These are phyloP conservation scores for Illadopsis cleaveri DNA, from an alignment of 2,113 vertebrate species.

Conservation along the genomic window DNA sequence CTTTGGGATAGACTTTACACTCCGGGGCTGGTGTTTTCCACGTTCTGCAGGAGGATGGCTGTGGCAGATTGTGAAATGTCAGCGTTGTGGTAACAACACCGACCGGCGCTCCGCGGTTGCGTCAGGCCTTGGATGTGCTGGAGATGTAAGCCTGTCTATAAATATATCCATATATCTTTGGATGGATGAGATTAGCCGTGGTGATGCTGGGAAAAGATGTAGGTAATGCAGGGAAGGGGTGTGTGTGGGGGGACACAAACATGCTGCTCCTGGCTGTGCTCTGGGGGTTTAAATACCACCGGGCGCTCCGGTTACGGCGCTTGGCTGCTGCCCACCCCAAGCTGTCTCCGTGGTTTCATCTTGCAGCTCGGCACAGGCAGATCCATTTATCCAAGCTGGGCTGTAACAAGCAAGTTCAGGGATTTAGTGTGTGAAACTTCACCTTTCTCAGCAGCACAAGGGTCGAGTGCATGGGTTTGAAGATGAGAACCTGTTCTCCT, in stretches of 20 bases:
- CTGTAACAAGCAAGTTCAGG: not conserved
- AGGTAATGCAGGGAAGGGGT: not conserved
- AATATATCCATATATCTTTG: not conserved
- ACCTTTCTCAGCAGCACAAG: not conserved
- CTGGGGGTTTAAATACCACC: not conserved
- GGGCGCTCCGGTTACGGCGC: not conserved
- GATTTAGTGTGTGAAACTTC: not conserved
- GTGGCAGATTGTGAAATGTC: slow-evolving; percentile 15
- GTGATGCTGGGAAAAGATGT: not conserved
- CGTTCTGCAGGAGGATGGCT: not conserved
- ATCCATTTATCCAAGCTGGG: not conserved
- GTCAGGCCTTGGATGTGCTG: not conserved
- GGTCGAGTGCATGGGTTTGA: fast-evolving
- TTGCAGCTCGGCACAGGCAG: not conserved
- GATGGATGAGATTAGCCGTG: not conserved
- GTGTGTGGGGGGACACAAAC: not conserved
- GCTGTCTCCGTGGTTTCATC: slow-evolving; percentile 1
- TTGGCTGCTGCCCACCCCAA: not conserved
- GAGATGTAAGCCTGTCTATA: not conserved
- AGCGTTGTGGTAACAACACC: not conserved
- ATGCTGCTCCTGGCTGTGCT: not conserved
- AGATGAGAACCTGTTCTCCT: not conserved
- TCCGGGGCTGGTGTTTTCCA: not conserved
- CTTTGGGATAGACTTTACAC: not conserved
- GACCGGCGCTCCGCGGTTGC: not conserved